phyloP scores from a whole-genome alignment of 1,140 invertebrate species.

The Drosophila murphyi region DNA sequence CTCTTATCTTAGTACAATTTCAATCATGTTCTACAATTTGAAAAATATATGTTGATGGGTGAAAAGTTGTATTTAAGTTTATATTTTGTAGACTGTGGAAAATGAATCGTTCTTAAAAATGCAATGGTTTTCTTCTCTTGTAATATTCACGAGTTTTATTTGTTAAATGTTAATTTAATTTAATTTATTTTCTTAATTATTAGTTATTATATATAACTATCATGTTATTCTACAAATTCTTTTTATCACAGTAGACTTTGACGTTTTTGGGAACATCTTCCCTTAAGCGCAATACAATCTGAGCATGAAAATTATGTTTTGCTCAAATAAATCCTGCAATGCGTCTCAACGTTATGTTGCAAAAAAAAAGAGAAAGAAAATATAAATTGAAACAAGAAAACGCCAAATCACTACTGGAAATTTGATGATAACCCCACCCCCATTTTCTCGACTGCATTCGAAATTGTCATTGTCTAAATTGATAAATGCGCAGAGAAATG shows the following conservation, averaged over 20 bases:
- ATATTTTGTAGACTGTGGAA: too few species aligned
- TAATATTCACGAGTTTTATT: too few species aligned
- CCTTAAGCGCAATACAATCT: not conserved
- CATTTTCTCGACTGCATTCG: slow-evolving; percentile 15
- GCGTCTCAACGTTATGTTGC: not conserved
- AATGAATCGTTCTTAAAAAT: too few species aligned
- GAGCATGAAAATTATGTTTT: slow-evolving; percentile 23
- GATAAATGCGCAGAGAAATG: slow-evolving; percentile 43
- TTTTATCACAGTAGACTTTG: not conserved
- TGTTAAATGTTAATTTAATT: too few species aligned
- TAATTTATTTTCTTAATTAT: not conserved
- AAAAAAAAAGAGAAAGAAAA: not conserved
- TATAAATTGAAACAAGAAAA: slow-evolving; percentile 12
- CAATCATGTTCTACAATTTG: too few species aligned
- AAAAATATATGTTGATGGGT: too few species aligned
- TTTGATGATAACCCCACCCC: slow-evolving; percentile 10
- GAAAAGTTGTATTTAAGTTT: too few species aligned
- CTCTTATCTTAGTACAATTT: too few species aligned
- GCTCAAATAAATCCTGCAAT: slow-evolving; percentile 24
- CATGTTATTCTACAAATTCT: too few species aligned
- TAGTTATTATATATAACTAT: not conserved
- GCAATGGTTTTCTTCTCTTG: too few species aligned
- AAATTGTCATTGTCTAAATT: slow-evolving; percentile 49
- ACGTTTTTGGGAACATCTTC: not conserved
- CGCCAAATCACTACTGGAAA: slow-evolving; percentile 31